Base-by-base conservation (phyloP, 2,797 vertebrate species). In the Gobio occitaniae region DNA sequence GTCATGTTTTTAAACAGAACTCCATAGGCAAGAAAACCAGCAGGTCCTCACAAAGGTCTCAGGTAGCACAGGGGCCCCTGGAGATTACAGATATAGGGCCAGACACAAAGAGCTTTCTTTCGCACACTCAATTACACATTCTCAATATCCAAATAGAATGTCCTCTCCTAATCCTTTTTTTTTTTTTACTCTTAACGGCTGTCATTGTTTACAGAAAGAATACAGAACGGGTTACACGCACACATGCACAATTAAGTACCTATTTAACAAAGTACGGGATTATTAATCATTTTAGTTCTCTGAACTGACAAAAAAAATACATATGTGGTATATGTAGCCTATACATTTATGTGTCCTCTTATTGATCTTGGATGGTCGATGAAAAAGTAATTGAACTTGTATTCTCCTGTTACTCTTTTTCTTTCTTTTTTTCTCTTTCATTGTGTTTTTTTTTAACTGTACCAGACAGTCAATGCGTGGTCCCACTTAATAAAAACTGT, bases 1-100 rank as follows among this genome's bases (percentile, higher is more conserved):
- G 61, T 87, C 86, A 84, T 86, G 74, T 77, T 87, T 89, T 86
- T 80, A 83, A 86, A 87, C 70, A 86, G 71, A 59, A 71, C 80
- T 78, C 61, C 25, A 75, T 25, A 41, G 78, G 78, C 69, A 59
- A 72, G 69, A 84, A 80, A 86, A 69, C 52, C 87, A 82, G n/a
- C 54, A 77, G 83, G 29, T 52, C 8, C 36, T 68, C 77, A 69
- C 69, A 48, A 50, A 48, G 68, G 74, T 78, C 81, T 84, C 84
- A 80, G 86, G 80, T 85, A 83, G 77, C 83, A 84, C 70, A 48
- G 61, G 61, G 74, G 52, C 52, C 74, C 54, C 52, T 70, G 86
- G 66, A 85, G 83, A 68, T 71, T 52, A 65, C 72, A 54, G 84
- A 65, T 71, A 83, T 66, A 84, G 44, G 77, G n/a, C n/a, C 86